Evolutionary conservation across 2,113 vertebrate genomes (phyloP).

Genomic region (Tylochromis polylepis): DNA sequence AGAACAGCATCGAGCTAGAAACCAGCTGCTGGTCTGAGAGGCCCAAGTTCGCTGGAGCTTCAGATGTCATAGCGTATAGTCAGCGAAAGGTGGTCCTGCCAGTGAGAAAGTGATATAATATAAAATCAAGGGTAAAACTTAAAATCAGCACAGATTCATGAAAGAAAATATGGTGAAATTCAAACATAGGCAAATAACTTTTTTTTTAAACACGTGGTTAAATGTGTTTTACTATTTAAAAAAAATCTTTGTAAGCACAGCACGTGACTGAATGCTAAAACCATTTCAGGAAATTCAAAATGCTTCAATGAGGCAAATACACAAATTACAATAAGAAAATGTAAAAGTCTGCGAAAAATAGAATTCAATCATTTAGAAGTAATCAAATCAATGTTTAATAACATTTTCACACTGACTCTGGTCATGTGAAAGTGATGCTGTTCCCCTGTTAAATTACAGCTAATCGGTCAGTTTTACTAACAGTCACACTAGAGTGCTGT

Average conservation of each 20-base stretch:
- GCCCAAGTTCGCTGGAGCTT: background rate
- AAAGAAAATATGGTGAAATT: rapidly evolving
- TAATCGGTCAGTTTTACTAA: background rate
- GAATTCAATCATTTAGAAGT: background rate
- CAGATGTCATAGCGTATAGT: background rate
- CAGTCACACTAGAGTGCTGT: background rate
- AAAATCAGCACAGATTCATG: background rate
- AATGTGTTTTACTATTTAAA: background rate
- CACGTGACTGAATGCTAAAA: rapidly evolving
- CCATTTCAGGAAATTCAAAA: background rate
- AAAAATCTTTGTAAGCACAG: background rate
- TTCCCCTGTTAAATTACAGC: no score
- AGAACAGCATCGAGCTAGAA: conserved; percentile 15
- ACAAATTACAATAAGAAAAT: background rate
- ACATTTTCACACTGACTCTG: no score
- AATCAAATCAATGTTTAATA: no score
- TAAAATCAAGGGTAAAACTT: background rate
- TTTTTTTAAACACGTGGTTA: background rate
- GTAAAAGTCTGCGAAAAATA: rapidly evolving
- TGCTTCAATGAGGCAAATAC: background rate
- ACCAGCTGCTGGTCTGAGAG: conserved; percentile 35
- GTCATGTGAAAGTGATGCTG: no score
- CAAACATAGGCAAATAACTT: background rate
- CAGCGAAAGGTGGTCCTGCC: background rate
- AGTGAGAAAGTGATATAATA: background rate